phyloP scores from a whole-genome alignment of 2,113 vertebrate genomes.

The Megaptera novaeangliae region DNA sequence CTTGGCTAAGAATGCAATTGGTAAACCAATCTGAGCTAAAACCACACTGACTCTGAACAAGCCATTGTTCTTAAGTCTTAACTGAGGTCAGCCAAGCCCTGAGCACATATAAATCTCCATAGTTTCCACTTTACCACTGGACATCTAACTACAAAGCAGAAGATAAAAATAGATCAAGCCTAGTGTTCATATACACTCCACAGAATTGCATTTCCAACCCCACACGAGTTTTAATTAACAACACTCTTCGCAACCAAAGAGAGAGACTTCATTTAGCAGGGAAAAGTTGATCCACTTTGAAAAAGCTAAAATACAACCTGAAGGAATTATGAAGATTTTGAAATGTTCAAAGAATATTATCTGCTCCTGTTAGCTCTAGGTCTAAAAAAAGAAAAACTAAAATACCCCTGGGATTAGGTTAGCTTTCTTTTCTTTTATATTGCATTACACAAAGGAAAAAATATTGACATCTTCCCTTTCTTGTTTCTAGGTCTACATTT shows the following conservation, averaged over 20 bases:
- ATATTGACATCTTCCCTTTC: neutral
- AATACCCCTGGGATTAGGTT: neutral
- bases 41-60: neutral
- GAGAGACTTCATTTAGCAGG: neutral
- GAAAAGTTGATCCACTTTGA: neutral
- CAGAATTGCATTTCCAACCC: neutral
- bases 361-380: slow-evolving; percentile 16
- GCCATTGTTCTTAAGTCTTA: slow-evolving; percentile 37
- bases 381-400: slow-evolving; percentile 31
- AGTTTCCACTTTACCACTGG: slow-evolving; percentile 47
- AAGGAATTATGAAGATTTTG: neutral
- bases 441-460: neutral
- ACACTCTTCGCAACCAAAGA: neutral
- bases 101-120: slow-evolving; percentile 20
- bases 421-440: neutral
- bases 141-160: slow-evolving; percentile 37
- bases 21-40: neutral
- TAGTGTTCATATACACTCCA: neutral
- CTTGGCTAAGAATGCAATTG: neutral
- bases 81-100: slow-evolving; percentile 53
- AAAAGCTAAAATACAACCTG: neutral
- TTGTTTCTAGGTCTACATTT: slow-evolving; percentile 1
- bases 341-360: slow-evolving; percentile 43
- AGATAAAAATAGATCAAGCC: slow-evolving; percentile 43
- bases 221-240: neutral